Evolutionary conservation across 1,140 invertebrate species (phyloP).

Genomic region (Drosophila persimilis): DNA sequence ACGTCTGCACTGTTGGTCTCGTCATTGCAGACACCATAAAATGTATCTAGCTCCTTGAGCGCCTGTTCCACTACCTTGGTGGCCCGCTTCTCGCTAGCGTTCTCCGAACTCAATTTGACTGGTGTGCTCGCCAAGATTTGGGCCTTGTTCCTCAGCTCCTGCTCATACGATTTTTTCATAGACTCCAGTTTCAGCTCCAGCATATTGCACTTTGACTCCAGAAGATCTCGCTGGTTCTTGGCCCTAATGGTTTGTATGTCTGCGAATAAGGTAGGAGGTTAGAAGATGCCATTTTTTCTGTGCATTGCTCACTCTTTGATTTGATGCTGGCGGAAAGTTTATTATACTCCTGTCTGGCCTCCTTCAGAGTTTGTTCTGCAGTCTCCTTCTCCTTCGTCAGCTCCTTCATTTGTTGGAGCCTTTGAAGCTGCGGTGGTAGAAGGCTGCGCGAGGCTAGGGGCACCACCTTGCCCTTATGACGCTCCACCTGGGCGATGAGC

Average conservation of each 20-base stretch:
- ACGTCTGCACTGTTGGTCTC: constrained; percentile 25
- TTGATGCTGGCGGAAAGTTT: constrained; percentile 54
- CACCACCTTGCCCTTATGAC: constrained; percentile 57
- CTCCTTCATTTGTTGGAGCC: constrained; percentile 60
- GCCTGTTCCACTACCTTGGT: constrained; percentile 62
- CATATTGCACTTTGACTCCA: constrained; percentile 48
- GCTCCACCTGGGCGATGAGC: constrained; percentile 56
- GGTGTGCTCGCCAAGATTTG: constrained; percentile 67
- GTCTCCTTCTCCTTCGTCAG: constrained; percentile 50
- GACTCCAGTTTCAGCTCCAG: constrained; percentile 60
- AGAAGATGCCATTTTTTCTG: not conserved
- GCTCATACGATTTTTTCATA: constrained; percentile 42
- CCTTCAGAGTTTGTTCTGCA: constrained; percentile 27
- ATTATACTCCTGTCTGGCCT: constrained; percentile 58
- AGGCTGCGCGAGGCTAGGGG: constrained; percentile 54
- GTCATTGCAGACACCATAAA: constrained; percentile 55
- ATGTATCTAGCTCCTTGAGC: constrained; percentile 62
- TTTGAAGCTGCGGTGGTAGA: constrained; percentile 66
- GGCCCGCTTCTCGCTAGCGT: constrained; percentile 65
- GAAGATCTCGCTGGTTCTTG: constrained; percentile 51
- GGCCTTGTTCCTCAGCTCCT: constrained; percentile 52
- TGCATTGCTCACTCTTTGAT: constrained; percentile 60
- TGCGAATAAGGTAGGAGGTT: constrained; percentile 15
- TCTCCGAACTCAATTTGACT: constrained; percentile 54
- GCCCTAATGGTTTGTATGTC: constrained; percentile 67